Evolutionary conservation across 1,140 invertebrate genomes (phyloP), one percentile per base, ranked within the genome.

Genomic region (Zaprionus lachaisei): DNA sequence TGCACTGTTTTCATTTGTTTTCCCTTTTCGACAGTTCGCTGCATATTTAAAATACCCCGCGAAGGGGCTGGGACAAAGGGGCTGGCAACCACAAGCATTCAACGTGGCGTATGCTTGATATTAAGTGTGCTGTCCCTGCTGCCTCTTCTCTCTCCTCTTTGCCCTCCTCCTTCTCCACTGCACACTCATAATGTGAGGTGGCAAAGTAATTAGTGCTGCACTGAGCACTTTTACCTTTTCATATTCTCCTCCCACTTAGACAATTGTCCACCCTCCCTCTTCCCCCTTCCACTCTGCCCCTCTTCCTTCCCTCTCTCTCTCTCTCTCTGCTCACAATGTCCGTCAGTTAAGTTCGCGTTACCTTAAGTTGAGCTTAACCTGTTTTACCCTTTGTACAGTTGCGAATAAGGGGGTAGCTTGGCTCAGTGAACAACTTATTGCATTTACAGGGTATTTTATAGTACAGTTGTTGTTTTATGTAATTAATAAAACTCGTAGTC

Each of bases 171-270:
- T 6, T 22, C 15, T 58, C 2, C 5, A 15, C 37, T 34, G 5
- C 34, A n/a, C 14, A 20, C 12, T 28, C 66, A 60, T 84, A 79
- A 84, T 79, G 69, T 60, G 60, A 89, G 85, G 85, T 90, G 85
- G 72, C 85, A 89, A 90, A 89, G 85, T 89, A 89, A 89, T 89
- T 89, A 90, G 85, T 89, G 85, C 89, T 79, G 77, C 72, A 74
- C 61, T 81, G 67, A 79, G 76, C 76, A 81, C 74, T 51, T 24
- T 72, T 75, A 58, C 49, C 55, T 61, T 71, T 58, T 61, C 63
- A 69, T 64, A 63, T 51, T 64, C 17, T 70, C 12, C 28, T 64
- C 24, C 17, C 15, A 26, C 31, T 47, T 47, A 57, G 56, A 49
- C 77, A 49, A 69, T 72, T 82, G 77, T 38, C 37, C 1, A 44